phyloP scores from a whole-genome alignment of 92 coral and sea anemone species.

The Hydrozoanthus gracilis region DNA sequence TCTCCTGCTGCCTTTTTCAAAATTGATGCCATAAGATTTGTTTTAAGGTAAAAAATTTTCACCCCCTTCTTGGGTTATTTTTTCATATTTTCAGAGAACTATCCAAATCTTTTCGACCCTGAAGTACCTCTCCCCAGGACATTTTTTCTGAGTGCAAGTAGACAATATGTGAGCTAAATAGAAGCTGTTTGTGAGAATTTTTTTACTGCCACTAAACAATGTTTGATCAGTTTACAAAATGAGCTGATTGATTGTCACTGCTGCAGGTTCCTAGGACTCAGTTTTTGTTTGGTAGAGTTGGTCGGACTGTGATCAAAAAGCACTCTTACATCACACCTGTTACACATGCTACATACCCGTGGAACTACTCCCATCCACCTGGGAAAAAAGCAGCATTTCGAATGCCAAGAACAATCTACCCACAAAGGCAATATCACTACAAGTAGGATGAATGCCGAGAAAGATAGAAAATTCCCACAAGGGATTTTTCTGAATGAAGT shows the following conservation, averaged over 20 bases:
- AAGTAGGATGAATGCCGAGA: neutral
- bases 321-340: conserved; percentile 80
- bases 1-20: no score
- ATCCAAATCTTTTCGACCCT: no score
- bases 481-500: no score
- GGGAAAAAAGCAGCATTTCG: conserved; percentile 75
- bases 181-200: no score
- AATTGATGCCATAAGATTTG: no score
- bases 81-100: no score
- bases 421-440: conserved; percentile 54
- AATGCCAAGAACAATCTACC: conserved; percentile 86
- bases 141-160: no score
- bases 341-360: conserved; percentile 86
- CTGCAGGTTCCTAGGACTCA: conserved; percentile 69
- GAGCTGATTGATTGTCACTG: neutral
- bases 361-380: conserved; percentile 86
- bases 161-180: no score
- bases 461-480: no score
- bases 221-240: neutral
- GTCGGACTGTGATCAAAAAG: conserved; percentile 80
- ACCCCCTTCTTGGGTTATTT: no score
- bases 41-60: no score
- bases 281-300: conserved; percentile 82
- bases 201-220: neutral
- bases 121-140: no score